Conservation (phyloP, 2,113 vertebrate genomes). For the Psilopogon haemacephalus region DNA sequence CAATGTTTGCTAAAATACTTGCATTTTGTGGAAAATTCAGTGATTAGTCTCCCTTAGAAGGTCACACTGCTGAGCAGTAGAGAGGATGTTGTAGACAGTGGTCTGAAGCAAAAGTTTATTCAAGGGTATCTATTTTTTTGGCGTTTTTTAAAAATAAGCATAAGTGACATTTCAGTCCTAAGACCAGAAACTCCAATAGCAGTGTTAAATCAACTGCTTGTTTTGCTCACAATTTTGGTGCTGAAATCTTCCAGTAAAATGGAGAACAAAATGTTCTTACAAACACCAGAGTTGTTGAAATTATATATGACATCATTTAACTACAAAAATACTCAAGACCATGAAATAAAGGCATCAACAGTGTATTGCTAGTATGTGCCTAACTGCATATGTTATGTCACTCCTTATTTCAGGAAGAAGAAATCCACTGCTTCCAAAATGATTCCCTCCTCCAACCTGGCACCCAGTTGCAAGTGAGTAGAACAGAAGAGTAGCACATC, state of each 20-base stretch:
- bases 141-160: background rate
- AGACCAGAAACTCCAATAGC: background rate
- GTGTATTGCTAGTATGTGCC: background rate
- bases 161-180: background rate
- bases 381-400: background rate
- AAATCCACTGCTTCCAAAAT: constrained; percentile 24
- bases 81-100: accelerated
- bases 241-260: background rate
- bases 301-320: background rate
- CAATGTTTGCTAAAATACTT: background rate
- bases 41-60: background rate
- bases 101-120: background rate
- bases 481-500: background rate
- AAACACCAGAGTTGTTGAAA: background rate
- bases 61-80: background rate
- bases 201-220: background rate
- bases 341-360: background rate
- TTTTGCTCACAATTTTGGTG: background rate
- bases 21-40: background rate
- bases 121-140: background rate
- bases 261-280: background rate
- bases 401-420: constrained; percentile 29
- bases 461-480: background rate
- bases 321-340: background rate
- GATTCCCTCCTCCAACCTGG: background rate